Conservation (phyloP, 2,113 vertebrate species). For the Melanocharis versteri region DNA sequence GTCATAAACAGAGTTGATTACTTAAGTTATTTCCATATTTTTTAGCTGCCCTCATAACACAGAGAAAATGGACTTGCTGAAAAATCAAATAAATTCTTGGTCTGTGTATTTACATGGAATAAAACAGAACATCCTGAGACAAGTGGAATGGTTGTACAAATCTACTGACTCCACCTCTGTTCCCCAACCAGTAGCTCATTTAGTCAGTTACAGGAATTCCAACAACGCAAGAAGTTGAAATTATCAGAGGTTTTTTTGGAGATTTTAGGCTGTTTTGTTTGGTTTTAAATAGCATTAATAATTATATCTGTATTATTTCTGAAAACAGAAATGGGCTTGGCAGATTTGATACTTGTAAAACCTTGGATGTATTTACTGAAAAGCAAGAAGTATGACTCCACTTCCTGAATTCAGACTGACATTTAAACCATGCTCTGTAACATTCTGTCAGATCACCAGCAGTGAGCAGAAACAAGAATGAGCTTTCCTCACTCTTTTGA, state of each 20-base stretch:
- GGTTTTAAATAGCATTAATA: not conserved
- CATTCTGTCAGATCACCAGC: not conserved
- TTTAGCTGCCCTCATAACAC: not conserved
- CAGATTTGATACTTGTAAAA: not conserved
- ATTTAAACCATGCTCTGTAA: not conserved
- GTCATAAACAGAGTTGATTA: not conserved
- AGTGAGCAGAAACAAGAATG: not conserved
- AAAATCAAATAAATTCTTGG: not conserved
- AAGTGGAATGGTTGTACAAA: not conserved
- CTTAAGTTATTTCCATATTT: not conserved
- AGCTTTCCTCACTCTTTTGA: not conserved
- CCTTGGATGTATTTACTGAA: not conserved
- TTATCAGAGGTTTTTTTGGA: fast-evolving
- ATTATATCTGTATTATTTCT: not conserved
- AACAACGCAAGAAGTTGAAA: not conserved
- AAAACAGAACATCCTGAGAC: not conserved
- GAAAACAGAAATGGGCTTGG: not conserved
- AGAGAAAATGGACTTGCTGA: not conserved
- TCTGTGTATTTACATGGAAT: not conserved
- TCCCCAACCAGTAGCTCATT: not conserved
- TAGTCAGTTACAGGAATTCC: not conserved
- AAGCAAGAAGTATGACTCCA: not conserved
- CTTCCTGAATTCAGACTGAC: not conserved
- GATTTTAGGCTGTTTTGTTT: not conserved
- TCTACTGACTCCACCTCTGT: not conserved